Evolutionary conservation across 2,888 invertebrate species (phyloP).

Genomic region (Thelaira solivaga): DNA sequence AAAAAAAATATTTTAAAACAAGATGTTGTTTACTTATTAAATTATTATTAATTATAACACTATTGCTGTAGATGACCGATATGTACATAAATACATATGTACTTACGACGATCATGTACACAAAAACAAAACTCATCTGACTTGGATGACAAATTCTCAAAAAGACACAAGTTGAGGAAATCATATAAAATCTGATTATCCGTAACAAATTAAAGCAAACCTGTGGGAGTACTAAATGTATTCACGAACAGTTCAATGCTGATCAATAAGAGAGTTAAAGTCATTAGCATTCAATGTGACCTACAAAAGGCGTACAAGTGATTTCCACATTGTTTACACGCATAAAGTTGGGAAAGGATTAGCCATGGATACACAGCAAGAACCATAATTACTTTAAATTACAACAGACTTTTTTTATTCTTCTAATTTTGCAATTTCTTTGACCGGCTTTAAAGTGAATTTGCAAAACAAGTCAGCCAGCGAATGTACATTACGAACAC

Average conservation of each 20-base stretch:
- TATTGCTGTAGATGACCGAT: too few relatives aligned
- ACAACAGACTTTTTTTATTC: slow-evolving; percentile 1
- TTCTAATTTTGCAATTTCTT: slow-evolving; percentile 7
- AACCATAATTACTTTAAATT: slow-evolving; percentile 69
- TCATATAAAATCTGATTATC: slow-evolving; percentile 34
- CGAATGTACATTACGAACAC: neutral
- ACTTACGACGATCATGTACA: too few relatives aligned
- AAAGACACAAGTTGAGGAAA: too few relatives aligned
- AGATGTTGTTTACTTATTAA: too few relatives aligned
- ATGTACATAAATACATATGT: too few relatives aligned
- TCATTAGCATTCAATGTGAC: slow-evolving; percentile 53
- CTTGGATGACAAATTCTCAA: too few relatives aligned
- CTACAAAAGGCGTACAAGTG: slow-evolving; percentile 66
- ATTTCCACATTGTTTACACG: slow-evolving; percentile 74
- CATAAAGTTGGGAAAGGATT: slow-evolving; percentile 70
- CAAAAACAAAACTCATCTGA: too few relatives aligned
- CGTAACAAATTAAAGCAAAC: slow-evolving; percentile 38
- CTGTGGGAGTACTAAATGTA: too few relatives aligned
- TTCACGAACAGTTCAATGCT: slow-evolving; percentile 21
- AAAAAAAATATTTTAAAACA: too few relatives aligned
- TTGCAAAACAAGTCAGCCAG: slow-evolving; percentile 20
- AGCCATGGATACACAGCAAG: slow-evolving; percentile 68
- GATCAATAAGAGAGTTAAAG: slow-evolving; percentile 26
- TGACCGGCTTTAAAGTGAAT: slow-evolving; percentile 37
- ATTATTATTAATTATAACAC: too few relatives aligned